Conservation (phyloP, 1,140 invertebrate species). For the Zaprionus capensis region DNA sequence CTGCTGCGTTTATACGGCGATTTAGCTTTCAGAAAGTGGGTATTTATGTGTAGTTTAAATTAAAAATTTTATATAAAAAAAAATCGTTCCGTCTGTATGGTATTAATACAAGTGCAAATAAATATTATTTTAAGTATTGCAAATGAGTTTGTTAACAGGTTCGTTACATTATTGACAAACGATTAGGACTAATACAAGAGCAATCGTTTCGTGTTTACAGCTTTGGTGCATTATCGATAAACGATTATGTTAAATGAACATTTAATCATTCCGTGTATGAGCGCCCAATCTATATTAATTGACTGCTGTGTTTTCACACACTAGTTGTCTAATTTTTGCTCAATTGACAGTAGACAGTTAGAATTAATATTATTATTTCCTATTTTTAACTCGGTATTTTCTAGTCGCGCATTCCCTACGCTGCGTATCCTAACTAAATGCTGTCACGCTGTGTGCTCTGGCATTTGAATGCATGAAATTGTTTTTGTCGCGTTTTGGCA, state of each 20-base stretch:
- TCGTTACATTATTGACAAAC: neutral
- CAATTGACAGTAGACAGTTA: neutral
- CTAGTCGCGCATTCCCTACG: neutral
- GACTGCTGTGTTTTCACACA: neutral
- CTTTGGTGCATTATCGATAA: neutral
- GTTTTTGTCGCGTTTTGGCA: slow-evolving; percentile 72
- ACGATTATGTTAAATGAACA: neutral
- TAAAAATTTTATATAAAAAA: no score
- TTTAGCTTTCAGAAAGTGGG: neutral
- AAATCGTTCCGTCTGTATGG: no score
- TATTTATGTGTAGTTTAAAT: neutral
- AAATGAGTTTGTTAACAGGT: no score
- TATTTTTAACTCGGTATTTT: neutral
- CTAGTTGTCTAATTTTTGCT: neutral
- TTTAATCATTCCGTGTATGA: neutral
- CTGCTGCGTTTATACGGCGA: slow-evolving; percentile 9
- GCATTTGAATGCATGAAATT: slow-evolving; percentile 80
- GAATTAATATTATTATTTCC: neutral
- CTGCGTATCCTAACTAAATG: slow-evolving; percentile 22
- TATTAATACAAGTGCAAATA: no score
- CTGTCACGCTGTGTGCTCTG: slow-evolving; percentile 55
- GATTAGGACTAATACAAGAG: neutral
- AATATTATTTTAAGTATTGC: no score
- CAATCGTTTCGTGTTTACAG: no score
- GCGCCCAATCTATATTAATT: neutral